Evolutionary conservation across 2,113 vertebrate species (phyloP).

Genomic region (Lophura nycthemera): DNA sequence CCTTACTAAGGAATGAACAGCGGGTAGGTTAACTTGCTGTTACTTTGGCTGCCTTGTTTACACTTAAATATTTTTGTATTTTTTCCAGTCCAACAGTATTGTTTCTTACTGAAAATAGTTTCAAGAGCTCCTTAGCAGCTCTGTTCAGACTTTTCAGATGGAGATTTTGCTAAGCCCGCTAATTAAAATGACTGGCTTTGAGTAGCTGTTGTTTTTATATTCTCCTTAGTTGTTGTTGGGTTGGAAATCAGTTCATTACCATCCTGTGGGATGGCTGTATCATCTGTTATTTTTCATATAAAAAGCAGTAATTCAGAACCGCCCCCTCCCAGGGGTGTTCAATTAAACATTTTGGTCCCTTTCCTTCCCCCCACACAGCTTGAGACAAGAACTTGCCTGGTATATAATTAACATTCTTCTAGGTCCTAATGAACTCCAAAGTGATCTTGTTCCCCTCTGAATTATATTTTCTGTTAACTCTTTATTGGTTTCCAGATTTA

Average conservation of each 20-base stretch:
- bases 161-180: slow-evolving; percentile 9
- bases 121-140: neutral
- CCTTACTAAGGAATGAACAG: neutral
- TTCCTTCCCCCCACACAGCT: neutral
- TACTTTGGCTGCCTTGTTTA: neutral
- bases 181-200: slow-evolving; percentile 26
- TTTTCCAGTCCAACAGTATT: neutral
- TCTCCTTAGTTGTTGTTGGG: slow-evolving; percentile 16
- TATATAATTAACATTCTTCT: slow-evolving; percentile 47
- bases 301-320: slow-evolving; percentile 63
- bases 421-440: slow-evolving; percentile 1
- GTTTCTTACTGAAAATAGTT: slow-evolving; percentile 14
- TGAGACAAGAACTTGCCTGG: slow-evolving; percentile 10
- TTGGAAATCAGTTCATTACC: slow-evolving; percentile 8
- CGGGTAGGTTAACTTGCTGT: neutral
- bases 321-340: slow-evolving; percentile 27
- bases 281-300: slow-evolving; percentile 40
- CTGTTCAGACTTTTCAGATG: slow-evolving; percentile 23
- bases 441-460: neutral
- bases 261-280: slow-evolving; percentile 55
- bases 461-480: neutral
- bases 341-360: slow-evolving; percentile 59
- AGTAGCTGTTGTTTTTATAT: slow-evolving; percentile 28
- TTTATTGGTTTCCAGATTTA: neutral
- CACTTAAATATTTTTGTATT: neutral